phyloP scores from a whole-genome alignment of 2,113 vertebrate species.

The Notechis scutatus region DNA sequence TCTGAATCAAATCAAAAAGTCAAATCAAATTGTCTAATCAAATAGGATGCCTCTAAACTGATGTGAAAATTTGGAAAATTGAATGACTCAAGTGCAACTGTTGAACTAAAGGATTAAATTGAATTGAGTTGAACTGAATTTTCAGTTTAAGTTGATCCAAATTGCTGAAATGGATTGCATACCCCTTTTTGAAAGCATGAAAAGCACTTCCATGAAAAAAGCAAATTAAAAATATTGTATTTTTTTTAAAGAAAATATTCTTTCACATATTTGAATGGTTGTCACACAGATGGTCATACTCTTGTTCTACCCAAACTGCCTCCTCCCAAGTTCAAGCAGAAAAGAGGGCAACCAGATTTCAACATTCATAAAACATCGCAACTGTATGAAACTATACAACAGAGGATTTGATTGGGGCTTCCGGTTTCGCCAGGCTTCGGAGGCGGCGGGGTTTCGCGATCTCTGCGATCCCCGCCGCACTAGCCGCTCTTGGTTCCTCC shows the following conservation, averaged over 20 bases:
- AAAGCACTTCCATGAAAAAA: neutral
- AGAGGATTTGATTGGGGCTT: too few species aligned
- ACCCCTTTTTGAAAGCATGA: neutral
- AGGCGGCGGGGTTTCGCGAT: too few species aligned
- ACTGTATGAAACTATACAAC: neutral
- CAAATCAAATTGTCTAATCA: neutral
- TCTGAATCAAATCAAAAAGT: neutral
- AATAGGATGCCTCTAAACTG: neutral
- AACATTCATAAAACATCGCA: neutral
- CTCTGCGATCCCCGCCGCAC: too few species aligned
- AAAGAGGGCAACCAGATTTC: neutral
- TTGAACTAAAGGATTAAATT: neutral
- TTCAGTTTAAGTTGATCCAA: neutral
- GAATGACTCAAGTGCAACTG: neutral
- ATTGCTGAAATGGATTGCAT: neutral
- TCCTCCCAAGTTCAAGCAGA: neutral
- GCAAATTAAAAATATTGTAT: neutral
- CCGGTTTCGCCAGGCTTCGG: too few species aligned
- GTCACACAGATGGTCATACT: neutral
- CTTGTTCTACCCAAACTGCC: neutral
- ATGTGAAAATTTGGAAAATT: neutral
- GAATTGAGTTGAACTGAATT: neutral
- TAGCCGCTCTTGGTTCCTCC: too few species aligned
- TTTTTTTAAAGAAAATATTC: neutral
- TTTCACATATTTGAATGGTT: neutral